Evolutionary conservation across 2,113 vertebrate genomes (phyloP).

Genomic region (Dipodomys stephensi): DNA sequence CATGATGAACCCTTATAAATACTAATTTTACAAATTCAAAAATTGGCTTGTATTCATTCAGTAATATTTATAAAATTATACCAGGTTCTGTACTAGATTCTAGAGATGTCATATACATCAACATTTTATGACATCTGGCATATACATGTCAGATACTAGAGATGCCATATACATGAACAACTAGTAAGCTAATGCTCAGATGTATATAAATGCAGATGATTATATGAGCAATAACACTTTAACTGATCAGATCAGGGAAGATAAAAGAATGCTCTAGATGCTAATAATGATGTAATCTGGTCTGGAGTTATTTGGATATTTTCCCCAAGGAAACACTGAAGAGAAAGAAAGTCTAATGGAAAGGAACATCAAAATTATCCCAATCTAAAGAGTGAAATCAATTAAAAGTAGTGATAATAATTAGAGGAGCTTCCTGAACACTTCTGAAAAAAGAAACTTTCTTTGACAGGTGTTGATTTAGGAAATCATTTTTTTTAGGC

Average conservation of each 20-base stretch:
- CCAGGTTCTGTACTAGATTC: not conserved
- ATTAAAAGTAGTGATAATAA: not conserved
- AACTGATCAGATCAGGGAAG: not conserved
- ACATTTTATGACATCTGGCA: not conserved
- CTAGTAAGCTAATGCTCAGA: not conserved
- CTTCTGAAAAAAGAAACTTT: slow-evolving; percentile 48
- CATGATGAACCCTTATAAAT: not conserved
- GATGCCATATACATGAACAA: not conserved
- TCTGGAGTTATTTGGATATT: not conserved
- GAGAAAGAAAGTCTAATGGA: not conserved
- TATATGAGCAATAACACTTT: not conserved
- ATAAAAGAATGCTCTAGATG: not conserved
- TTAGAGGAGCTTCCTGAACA: slow-evolving; percentile 13
- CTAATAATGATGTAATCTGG: not conserved
- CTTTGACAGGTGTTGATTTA: slow-evolving; percentile 54
- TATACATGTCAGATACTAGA: not conserved
- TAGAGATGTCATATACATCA: not conserved
- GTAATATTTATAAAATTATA: not conserved
- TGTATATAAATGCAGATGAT: not conserved
- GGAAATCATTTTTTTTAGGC: slow-evolving; percentile 28
- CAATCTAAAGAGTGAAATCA: not conserved
- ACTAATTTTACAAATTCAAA: not conserved
- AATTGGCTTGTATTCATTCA: not conserved
- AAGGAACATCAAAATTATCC: not conserved
- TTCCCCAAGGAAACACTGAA: not conserved